Evolutionary conservation across 2,888 invertebrate genomes (phyloP).

Genomic region (Pomacea canaliculata): DNA sequence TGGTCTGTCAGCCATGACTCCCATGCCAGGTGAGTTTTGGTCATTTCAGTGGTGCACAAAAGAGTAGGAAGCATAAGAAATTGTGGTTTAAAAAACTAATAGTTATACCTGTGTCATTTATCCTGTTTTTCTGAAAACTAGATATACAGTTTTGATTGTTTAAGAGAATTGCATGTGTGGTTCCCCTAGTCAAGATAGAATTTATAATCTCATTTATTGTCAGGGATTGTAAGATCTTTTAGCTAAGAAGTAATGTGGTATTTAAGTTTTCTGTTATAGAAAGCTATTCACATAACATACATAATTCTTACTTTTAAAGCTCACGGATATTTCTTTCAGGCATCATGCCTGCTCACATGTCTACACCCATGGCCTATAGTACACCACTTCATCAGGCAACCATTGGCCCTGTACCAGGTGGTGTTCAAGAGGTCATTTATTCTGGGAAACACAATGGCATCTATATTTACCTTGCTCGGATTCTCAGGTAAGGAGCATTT

Average conservation of each 20-base stretch:
- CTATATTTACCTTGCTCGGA: slow-evolving; percentile 89
- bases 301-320: too few relatives aligned
- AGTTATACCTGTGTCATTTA: neutral
- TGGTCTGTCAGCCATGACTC: slow-evolving; percentile 28
- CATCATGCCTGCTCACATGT: slow-evolving; percentile 57
- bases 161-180: too few relatives aligned
- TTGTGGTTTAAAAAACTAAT: neutral
- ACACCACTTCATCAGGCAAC: slow-evolving; percentile 38
- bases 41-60: neutral
- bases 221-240: too few relatives aligned
- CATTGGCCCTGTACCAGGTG: slow-evolving; percentile 39
- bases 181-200: too few relatives aligned
- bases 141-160: neutral
- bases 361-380: slow-evolving; percentile 48
- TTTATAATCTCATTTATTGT: too few relatives aligned
- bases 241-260: too few relatives aligned
- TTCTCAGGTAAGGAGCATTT: slow-evolving; percentile 74
- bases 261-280: too few relatives aligned
- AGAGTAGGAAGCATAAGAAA: neutral
- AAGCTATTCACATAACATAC: too few relatives aligned
- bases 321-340: slow-evolving; percentile 30
- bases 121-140: neutral
- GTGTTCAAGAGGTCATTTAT: slow-evolving; percentile 65
- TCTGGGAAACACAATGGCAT: slow-evolving; percentile 94
- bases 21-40: slow-evolving; percentile 41